phyloP scores from a whole-genome alignment of 1,140 invertebrate species.

The Charaxes varanes region DNA sequence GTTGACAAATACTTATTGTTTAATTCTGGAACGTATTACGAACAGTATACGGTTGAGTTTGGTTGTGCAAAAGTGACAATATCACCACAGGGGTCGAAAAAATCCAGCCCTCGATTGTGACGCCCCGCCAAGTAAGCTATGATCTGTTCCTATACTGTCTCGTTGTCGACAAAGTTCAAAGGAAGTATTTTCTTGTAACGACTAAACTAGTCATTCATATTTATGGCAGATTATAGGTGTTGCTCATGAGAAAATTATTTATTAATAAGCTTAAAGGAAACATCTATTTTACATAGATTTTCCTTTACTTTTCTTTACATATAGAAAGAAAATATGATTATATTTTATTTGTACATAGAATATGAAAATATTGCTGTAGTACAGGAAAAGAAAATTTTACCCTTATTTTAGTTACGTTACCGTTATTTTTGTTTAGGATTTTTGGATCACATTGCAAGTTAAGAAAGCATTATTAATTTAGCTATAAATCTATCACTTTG shows the following conservation, averaged over 20 bases:
- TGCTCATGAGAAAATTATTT: background rate
- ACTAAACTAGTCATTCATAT: background rate
- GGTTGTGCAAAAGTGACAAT: constrained; percentile 31
- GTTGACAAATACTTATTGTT: constrained; percentile 39
- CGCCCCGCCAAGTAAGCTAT: constrained; percentile 69
- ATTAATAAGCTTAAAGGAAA: too few relatives aligned
- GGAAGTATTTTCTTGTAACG: background rate
- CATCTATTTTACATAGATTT: too few relatives aligned
- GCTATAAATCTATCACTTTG: too few relatives aligned
- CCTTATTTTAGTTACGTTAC: too few relatives aligned
- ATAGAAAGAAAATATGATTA: too few relatives aligned
- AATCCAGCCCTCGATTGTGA: constrained; percentile 62
- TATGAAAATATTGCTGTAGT: too few relatives aligned
- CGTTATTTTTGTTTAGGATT: too few relatives aligned
- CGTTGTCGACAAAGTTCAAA: constrained; percentile 28
- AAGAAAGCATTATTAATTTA: too few relatives aligned
- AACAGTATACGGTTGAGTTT: constrained; percentile 36
- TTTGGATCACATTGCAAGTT: too few relatives aligned
- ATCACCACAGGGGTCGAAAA: constrained; percentile 64
- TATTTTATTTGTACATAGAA: too few relatives aligned
- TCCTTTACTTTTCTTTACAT: too few relatives aligned
- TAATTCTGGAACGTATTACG: constrained; percentile 32
- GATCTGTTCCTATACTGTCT: constrained; percentile 58
- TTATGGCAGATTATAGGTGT: background rate
- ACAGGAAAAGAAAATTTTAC: too few relatives aligned